phyloP scores from a whole-genome alignment of 2,888 invertebrate genomes.

The Cloeon dipterum region DNA sequence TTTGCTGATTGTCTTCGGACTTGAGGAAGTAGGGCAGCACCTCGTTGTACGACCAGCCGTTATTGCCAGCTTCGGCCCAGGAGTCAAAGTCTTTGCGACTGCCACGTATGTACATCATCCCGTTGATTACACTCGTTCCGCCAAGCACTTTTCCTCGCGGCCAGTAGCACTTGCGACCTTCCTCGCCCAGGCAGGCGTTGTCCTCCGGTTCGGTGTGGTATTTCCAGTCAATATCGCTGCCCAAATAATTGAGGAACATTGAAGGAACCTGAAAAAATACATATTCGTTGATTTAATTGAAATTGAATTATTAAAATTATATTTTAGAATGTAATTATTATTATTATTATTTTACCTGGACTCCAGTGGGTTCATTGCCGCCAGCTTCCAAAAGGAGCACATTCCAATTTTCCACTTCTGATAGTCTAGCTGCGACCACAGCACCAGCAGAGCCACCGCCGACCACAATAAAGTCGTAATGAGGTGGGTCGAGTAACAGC shows the following conservation, averaged over 20 bases:
- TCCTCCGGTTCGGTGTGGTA: slow-evolving; percentile 68
- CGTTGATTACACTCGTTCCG: slow-evolving; percentile 82
- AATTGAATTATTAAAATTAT: background rate
- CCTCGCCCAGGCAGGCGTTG: slow-evolving; percentile 48
- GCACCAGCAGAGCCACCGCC: slow-evolving; percentile 40
- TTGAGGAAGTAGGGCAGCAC: slow-evolving; percentile 76
- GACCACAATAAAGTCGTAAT: slow-evolving; percentile 54
- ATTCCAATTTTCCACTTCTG: slow-evolving; percentile 47
- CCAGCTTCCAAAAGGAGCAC: slow-evolving; percentile 56
- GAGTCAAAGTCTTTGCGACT: slow-evolving; percentile 66
- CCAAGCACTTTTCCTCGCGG: slow-evolving; percentile 74
- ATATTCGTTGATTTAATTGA: background rate
- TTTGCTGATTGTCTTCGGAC: slow-evolving; percentile 55
- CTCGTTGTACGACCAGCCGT: slow-evolving; percentile 75
- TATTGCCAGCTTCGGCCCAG: slow-evolving; percentile 68
- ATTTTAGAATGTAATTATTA: background rate
- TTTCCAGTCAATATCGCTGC: slow-evolving; percentile 71
- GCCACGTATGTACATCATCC: slow-evolving; percentile 90
- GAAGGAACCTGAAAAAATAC: slow-evolving; percentile 29
- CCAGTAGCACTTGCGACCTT: slow-evolving; percentile 53
- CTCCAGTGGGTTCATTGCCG: slow-evolving; percentile 65
- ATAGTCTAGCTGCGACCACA: slow-evolving; percentile 44
- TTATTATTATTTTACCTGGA: slow-evolving; percentile 31
- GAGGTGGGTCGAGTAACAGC: slow-evolving; percentile 21
- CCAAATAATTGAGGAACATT: slow-evolving; percentile 70